Evolutionary conservation across 2,888 invertebrate genomes (phyloP).

Genomic region (Shargacucullia verbasci): DNA sequence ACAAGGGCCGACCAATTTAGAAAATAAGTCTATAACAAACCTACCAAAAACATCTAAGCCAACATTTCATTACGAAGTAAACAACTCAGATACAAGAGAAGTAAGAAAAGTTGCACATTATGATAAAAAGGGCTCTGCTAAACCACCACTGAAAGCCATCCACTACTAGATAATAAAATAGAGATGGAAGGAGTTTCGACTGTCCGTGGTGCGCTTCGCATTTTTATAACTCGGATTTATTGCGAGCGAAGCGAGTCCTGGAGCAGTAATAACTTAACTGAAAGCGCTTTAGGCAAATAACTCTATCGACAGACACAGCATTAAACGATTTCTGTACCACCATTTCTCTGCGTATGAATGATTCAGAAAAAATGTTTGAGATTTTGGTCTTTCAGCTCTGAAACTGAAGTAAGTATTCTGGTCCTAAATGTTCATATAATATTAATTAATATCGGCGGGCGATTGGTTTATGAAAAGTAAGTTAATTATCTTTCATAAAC

Average conservation of each 20-base stretch:
- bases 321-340: slow-evolving; percentile 1
- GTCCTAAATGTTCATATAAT: too few species aligned
- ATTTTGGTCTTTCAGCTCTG: too few species aligned
- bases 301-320: slow-evolving; percentile 16
- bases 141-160: slow-evolving; percentile 42
- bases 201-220: slow-evolving; percentile 58
- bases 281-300: slow-evolving; percentile 41
- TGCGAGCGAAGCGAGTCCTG: slow-evolving; percentile 62
- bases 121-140: slow-evolving; percentile 56
- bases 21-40: slow-evolving; percentile 21
- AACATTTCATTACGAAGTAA: slow-evolving; percentile 46
- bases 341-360: slow-evolving; percentile 9
- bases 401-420: neutral
- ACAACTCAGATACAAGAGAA: slow-evolving; percentile 41
- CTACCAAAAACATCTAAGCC: slow-evolving; percentile 30
- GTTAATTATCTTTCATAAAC: too few species aligned
- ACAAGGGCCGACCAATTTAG: slow-evolving; percentile 20
- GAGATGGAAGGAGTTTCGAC: slow-evolving; percentile 59
- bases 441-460: too few species aligned
- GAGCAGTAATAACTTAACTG: slow-evolving; percentile 44
- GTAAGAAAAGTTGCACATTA: slow-evolving; percentile 51
- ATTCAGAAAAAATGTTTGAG: neutral
- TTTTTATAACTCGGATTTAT: slow-evolving; percentile 71
- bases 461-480: too few species aligned
- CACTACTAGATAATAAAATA: slow-evolving; percentile 64